A percentile compares a stretch with the other conserved stretches of the same genome.
Evolutionary conservation across 2,888 invertebrate species (phyloP).

Genomic region (Poecilus cupreus): DNA sequence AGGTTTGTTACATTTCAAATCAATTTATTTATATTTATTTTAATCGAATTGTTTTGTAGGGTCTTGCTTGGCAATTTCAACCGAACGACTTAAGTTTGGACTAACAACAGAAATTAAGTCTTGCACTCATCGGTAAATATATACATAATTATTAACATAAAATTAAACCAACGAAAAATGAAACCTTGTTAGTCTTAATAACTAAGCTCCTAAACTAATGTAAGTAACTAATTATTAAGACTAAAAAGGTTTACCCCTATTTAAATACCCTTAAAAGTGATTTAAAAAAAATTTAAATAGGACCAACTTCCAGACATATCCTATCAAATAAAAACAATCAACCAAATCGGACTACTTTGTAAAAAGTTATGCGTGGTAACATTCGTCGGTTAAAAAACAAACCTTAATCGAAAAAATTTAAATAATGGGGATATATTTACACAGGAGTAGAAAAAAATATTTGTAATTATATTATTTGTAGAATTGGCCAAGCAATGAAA

Average conservation of each 20-base stretch:
- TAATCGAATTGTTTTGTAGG: constrained; percentile 75
- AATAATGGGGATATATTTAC: too few relatives aligned
- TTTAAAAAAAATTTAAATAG: too few relatives aligned
- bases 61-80: constrained; percentile 83
- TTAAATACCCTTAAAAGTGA: too few relatives aligned
- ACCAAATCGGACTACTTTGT: too few relatives aligned
- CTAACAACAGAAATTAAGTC: constrained; percentile 88
- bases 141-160: not conserved
- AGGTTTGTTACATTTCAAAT: constrained; percentile 68
- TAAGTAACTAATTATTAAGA: not conserved
- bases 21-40: not conserved
- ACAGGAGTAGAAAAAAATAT: too few relatives aligned
- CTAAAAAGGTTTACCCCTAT: too few relatives aligned
- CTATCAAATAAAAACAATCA: too few relatives aligned
- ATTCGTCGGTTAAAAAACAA: too few relatives aligned
- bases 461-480: constrained; percentile 59
- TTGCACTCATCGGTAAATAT: constrained; percentile 71
- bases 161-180: too few relatives aligned
- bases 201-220: not conserved
- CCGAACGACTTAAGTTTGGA: constrained; percentile 90
- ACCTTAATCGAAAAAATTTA: too few relatives aligned
- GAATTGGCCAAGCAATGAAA: constrained; percentile 89
- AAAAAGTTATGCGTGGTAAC: too few relatives aligned
- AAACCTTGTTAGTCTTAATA: too few relatives aligned
- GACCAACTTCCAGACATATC: not conserved